These are phyloP conservation scores for Scopus umbretta DNA, from an alignment of 2,113 vertebrate genomes.

Conservation along the genomic window DNA sequence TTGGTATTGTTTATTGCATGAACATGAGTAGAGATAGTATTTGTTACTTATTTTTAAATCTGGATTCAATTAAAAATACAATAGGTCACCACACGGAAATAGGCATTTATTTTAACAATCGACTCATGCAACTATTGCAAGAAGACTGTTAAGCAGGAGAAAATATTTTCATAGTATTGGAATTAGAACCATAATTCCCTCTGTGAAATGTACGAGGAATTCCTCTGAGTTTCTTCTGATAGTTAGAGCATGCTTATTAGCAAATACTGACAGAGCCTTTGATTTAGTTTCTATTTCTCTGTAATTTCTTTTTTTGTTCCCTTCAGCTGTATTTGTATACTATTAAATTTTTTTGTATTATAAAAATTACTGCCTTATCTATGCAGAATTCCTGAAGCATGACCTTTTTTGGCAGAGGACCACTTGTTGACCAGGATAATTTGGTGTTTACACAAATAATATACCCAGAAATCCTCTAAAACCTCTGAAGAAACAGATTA, in stretches of 20 bases:
- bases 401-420: not conserved
- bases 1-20: not conserved
- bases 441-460: not conserved
- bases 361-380: not conserved
- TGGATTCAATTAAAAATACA: slow-evolving; percentile 20
- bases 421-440: not conserved
- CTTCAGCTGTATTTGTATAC: not conserved
- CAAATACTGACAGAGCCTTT: not conserved
- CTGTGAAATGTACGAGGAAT: not conserved
- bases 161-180: not conserved
- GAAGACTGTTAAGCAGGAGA: not conserved
- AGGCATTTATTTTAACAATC: slow-evolving; percentile 19
- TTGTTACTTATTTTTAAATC: not conserved
- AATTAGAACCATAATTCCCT: not conserved
- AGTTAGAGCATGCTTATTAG: not conserved
- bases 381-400: not conserved
- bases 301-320: not conserved
- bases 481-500: not conserved
- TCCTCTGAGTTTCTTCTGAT: not conserved
- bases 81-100: not conserved
- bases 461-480: not conserved
- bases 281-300: not conserved
- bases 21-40: not conserved
- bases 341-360: not conserved
- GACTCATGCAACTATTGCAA: not conserved